Conservation (phyloP, 2,113 vertebrate species). For the Bubo bubo region DNA sequence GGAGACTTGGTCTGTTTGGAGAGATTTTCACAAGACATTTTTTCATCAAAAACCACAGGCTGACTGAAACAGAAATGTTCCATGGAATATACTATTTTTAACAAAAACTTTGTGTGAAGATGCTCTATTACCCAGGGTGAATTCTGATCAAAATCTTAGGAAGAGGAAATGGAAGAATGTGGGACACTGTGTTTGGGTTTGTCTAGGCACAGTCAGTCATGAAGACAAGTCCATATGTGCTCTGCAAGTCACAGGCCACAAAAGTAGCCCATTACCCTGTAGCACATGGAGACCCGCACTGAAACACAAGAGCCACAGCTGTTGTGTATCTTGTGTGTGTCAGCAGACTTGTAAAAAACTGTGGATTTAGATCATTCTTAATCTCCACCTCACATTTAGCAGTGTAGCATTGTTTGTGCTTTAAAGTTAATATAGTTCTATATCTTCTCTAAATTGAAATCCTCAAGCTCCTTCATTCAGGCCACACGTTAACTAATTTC, state of each 20-base stretch:
- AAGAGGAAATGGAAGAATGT: neutral
- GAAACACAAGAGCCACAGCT: neutral
- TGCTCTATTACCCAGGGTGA: neutral
- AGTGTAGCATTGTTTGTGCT: neutral
- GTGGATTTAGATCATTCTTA: neutral
- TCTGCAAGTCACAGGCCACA: neutral
- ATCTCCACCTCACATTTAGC: neutral
- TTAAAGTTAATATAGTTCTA: neutral
- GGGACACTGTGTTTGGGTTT: neutral
- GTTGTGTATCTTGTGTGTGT: neutral
- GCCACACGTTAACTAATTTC: neutral
- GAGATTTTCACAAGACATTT: neutral
- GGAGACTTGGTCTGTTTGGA: neutral
- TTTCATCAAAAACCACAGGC: neutral
- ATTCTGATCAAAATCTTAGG: neutral
- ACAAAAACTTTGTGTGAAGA: neutral
- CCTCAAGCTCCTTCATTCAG: neutral
- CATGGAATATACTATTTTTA: neutral
- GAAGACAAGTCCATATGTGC: neutral
- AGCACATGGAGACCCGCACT: neutral
- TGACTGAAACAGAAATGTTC: neutral
- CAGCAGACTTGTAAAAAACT: neutral
- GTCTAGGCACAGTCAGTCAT: neutral
- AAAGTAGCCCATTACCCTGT: neutral
- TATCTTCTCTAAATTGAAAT: neutral